Percentiles rank a stretch among this genome's conserved stretches.
These are phyloP conservation scores for Varecia variegata DNA, from an alignment of 2,797 vertebrate genomes.

Conservation along the genomic window DNA sequence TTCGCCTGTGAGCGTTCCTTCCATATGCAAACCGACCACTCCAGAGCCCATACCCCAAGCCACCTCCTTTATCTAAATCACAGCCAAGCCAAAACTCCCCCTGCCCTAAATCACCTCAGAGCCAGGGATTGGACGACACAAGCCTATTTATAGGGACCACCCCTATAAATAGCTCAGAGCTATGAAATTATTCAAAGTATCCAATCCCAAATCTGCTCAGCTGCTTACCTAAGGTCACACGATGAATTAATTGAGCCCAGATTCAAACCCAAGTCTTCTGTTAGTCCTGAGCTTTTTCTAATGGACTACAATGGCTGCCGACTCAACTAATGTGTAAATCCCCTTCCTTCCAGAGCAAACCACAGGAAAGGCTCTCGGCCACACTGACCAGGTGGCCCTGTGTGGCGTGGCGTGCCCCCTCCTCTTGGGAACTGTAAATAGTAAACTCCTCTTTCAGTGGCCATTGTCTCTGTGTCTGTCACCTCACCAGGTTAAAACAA, in stretches of 20 bases:
- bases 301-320: neutral
- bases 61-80: neutral
- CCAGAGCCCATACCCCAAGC: neutral
- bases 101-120: neutral
- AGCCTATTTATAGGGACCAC: too few species aligned
- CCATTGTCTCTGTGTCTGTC: neutral
- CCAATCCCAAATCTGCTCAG: neutral
- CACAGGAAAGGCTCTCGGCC: neutral
- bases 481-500: neutral
- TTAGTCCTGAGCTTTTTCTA: neutral
- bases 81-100: neutral
- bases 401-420: neutral
- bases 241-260: neutral
- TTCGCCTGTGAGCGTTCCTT: neutral
- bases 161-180: neutral
- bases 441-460: neutral
- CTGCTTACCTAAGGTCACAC: neutral
- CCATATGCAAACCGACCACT: neutral
- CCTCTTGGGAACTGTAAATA: neutral
- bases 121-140: neutral
- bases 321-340: neutral
- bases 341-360: neutral
- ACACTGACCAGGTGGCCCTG: neutral
- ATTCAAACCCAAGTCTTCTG: neutral
- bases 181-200: neutral